Evolutionary conservation across 1,140 invertebrate genomes (phyloP).

Genomic region (Luehdorfia chinensis): DNA sequence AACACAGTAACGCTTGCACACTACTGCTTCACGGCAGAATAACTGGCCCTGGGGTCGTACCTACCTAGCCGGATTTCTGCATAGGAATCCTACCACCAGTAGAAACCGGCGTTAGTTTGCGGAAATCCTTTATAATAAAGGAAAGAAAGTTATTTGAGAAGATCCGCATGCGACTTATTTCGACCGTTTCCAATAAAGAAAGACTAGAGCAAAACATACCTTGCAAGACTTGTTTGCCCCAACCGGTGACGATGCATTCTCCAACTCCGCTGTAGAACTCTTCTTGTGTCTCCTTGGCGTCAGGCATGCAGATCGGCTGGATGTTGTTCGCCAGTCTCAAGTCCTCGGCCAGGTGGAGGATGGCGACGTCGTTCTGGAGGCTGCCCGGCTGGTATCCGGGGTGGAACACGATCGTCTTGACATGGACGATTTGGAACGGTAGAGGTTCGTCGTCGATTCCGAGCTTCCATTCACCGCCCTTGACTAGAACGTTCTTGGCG

Average conservation of each 20-base stretch:
- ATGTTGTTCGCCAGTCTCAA: slow-evolving; percentile 83
- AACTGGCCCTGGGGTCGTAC: too few relatives aligned
- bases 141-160: too few relatives aligned
- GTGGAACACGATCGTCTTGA: slow-evolving; percentile 83
- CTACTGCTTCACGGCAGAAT: too few relatives aligned
- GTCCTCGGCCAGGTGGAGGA: slow-evolving; percentile 82
- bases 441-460: slow-evolving; percentile 87
- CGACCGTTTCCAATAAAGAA: too few relatives aligned
- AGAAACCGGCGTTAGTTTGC: too few relatives aligned
- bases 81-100: too few relatives aligned
- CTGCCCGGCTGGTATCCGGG: slow-evolving; percentile 81
- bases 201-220: too few relatives aligned
- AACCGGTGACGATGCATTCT: slow-evolving; percentile 87
- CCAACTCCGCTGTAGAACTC: slow-evolving; percentile 72
- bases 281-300: slow-evolving; percentile 56
- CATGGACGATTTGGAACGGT: slow-evolving; percentile 86
- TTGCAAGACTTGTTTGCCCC: slow-evolving; percentile 88
- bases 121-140: too few relatives aligned
- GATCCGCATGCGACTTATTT: too few relatives aligned
- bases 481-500: slow-evolving; percentile 84
- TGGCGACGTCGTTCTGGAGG: slow-evolving; percentile 84
- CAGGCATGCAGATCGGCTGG: slow-evolving; percentile 84
- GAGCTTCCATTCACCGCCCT: slow-evolving; percentile 92
- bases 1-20: too few relatives aligned
- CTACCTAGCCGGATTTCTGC: too few relatives aligned